These are phyloP conservation scores for Tiliacea citrago DNA, from an alignment of 2,888 invertebrate genomes.

Conservation along the genomic window DNA sequence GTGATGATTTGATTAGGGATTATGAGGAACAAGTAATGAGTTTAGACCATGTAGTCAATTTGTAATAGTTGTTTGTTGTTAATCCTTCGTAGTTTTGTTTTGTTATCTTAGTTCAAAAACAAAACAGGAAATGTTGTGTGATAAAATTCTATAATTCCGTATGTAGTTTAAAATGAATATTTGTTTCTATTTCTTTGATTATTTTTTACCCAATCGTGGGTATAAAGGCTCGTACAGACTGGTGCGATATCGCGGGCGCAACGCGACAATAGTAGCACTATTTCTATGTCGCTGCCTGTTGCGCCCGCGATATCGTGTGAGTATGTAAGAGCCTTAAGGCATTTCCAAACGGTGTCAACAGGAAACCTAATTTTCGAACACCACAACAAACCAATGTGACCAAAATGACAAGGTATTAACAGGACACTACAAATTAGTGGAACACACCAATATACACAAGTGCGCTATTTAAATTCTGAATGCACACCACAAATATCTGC, in stretches of 20 bases:
- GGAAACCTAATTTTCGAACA: constrained; percentile 37
- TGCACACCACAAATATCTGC: constrained; percentile 69
- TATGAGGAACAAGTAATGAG: constrained; percentile 1
- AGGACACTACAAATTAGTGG: constrained; percentile 64
- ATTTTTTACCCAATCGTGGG: neutral
- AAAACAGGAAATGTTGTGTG: no score
- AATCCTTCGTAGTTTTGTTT: neutral
- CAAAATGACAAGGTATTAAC: constrained; percentile 55
- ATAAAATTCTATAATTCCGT: no score
- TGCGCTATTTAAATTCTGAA: constrained; percentile 67
- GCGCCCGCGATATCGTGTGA: no score
- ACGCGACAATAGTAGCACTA: no score
- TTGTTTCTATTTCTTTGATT: neutral
- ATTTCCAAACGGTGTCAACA: constrained; percentile 28
- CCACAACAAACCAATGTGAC: constrained; percentile 47
- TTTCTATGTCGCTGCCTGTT: no score
- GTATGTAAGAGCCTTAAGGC: no score
- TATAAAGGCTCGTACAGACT: no score
- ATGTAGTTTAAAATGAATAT: neutral
- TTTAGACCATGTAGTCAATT: neutral
- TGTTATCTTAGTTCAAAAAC: neutral
- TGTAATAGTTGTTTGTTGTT: neutral
- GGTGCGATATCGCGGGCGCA: no score
- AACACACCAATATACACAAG: constrained; percentile 60
- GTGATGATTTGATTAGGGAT: constrained; percentile 27